Evolutionary conservation across 35 echinoderm and acorn worm genomes (phyloP).

Genomic region (Strongylocentrotus purpuratus): DNA sequence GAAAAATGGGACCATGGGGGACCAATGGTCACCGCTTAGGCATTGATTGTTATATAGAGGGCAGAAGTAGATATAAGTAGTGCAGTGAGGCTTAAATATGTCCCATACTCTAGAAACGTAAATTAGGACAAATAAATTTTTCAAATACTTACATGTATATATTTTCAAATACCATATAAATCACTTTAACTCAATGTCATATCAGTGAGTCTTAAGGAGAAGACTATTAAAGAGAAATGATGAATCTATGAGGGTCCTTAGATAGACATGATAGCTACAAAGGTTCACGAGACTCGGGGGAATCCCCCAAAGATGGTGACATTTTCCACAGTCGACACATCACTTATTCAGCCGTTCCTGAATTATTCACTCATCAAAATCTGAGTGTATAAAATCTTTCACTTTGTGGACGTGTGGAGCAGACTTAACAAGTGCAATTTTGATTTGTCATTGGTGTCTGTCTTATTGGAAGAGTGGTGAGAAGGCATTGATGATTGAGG

Average conservation of each 20-base stretch:
- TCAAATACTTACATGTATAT: too few relatives aligned
- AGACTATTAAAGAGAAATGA: neutral
- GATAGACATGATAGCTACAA: neutral
- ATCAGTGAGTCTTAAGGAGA: neutral
- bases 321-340: neutral
- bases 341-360: neutral
- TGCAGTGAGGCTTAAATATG: too few relatives aligned
- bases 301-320: neutral
- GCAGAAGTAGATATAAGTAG: too few relatives aligned
- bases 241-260: neutral
- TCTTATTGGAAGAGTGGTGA: neutral
- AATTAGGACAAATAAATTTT: too few relatives aligned
- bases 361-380: neutral
- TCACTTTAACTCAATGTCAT: too few relatives aligned
- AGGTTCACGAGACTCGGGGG: neutral
- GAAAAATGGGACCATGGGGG: too few relatives aligned
- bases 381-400: neutral
- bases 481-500: neutral
- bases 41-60: too few relatives aligned
- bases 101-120: too few relatives aligned
- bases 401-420: too few relatives aligned
- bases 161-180: too few relatives aligned
- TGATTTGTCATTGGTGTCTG: neutral
- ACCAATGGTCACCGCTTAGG: too few relatives aligned
- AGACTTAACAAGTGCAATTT: neutral